These are phyloP conservation scores for Dromas ardeola DNA, from an alignment of 2,113 vertebrate genomes.

Conservation along the genomic window DNA sequence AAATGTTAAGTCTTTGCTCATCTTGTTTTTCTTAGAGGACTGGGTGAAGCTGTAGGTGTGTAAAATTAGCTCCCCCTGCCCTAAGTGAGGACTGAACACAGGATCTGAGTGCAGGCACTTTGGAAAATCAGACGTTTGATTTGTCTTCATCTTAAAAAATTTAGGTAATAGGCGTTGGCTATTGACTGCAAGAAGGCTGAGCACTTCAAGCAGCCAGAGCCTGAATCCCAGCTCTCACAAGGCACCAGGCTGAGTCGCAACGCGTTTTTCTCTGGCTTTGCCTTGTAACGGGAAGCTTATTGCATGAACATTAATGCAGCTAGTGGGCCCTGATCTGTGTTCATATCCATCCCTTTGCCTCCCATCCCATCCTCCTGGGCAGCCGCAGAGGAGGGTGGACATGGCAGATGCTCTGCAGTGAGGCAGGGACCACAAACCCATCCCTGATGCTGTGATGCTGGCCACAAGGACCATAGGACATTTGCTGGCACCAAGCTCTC, in stretches of 20 bases:
- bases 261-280: background rate
- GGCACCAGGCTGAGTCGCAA: accelerated
- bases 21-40: background rate
- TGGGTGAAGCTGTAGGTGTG: background rate
- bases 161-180: background rate
- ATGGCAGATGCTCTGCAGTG: accelerated
- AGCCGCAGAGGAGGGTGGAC: background rate
- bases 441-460: background rate
- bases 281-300: background rate
- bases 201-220: background rate
- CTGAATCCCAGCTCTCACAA: background rate
- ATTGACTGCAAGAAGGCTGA: background rate
- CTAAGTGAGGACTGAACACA: background rate
- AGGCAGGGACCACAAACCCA: background rate
- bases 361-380: background rate
- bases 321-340: background rate
- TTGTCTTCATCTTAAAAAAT: background rate
- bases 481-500: background rate
- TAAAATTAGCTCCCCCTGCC: background rate
- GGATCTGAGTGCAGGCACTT: background rate
- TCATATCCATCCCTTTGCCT: background rate
- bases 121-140: background rate
- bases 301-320: background rate
- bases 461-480: background rate
- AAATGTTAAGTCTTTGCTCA: background rate